Base-by-base conservation (phyloP, 2,888 invertebrate genomes). In the Chrysomela aeneicollis region DNA sequence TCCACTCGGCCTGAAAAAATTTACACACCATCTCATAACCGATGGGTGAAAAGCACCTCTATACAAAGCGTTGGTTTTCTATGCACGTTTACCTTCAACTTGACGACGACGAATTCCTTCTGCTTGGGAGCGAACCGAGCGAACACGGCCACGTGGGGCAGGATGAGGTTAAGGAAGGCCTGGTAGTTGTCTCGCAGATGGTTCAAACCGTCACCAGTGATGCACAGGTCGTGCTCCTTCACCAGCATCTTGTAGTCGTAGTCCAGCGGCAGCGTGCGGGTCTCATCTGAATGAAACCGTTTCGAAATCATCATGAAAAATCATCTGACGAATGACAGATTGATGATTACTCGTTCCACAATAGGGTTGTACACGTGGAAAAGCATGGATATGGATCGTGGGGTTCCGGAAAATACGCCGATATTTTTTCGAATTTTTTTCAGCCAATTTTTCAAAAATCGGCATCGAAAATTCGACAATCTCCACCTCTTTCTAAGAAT, bases 101-200 rank as follows among this genome's bases (percentile, higher is more conserved):
- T 90, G 8, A 95, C 93, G 49, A 99, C 92, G 1, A 98, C 93
- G 78, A 90, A 92, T 83, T 99, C 98, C 83, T 99, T 99, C 82
- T 99, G 99, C 81, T 99, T 99, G 0, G 99, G 99, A 1, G 97
- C 97, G 77, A 98, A 97, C 75, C 99, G 87, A 0, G 99, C 99
- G 82, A 94, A 99, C 1, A 99, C 94, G 59, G 92, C 91, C 9
- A 98, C 88, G 76, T 92, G 89, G 0, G 97, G 94, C 76, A 99
- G 85, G 53, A 98, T 84, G 71, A 88, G 84, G 54, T 86, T 82
- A 73, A 96, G 84, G 72, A 92, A 90, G 57, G 84, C 84, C 37
- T 84, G 82, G 71, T 91, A 86, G 57, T 87, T 79, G 26, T 88
- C 87, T 72, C 87, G 87, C 54, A 97, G 83, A 81, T 90, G 90